A percentile compares a stretch with the other conserved stretches of the same genome.
phyloP scores from a whole-genome alignment of 2,797 vertebrate species.

The Anguilla megastoma region DNA sequence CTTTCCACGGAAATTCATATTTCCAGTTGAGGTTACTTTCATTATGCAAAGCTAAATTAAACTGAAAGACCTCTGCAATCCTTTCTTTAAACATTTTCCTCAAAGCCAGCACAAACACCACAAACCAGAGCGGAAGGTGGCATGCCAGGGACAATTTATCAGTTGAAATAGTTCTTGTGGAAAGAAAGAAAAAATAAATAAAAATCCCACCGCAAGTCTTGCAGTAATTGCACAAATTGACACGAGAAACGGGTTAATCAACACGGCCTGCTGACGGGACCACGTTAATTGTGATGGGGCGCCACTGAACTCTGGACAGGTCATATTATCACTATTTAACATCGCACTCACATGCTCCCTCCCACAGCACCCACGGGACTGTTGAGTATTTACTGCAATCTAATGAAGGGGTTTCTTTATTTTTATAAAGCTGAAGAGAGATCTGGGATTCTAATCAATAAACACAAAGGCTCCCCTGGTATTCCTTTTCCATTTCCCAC shows the following conservation, averaged over 20 bases:
- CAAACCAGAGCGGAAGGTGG: neutral
- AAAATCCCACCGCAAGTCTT: neutral
- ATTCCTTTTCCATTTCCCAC: neutral
- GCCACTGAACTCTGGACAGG: neutral
- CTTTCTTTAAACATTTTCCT: neutral
- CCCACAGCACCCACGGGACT: neutral
- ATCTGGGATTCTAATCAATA: conserved; percentile 23
- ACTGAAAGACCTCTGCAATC: neutral
- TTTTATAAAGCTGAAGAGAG: conserved; percentile 4
- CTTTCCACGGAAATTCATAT: neutral
- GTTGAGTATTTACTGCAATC: conserved; percentile 27
- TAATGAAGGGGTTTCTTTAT: conserved; percentile 16
- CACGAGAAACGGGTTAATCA: neutral
- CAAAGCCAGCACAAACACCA: neutral
- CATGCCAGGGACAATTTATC: neutral
- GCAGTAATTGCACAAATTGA: conserved; percentile 10
- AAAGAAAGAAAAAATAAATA: no score
- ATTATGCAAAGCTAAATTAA: neutral
- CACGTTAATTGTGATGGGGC: neutral
- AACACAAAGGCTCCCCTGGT: neutral
- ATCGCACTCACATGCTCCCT: neutral
- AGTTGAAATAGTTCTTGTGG: neutral
- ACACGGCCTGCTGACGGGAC: neutral
- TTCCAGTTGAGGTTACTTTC: neutral
- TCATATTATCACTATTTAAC: conserved; percentile 20